Base-by-base conservation (phyloP, 2,113 vertebrate genomes). In the Eulacestoma nigropectus region DNA sequence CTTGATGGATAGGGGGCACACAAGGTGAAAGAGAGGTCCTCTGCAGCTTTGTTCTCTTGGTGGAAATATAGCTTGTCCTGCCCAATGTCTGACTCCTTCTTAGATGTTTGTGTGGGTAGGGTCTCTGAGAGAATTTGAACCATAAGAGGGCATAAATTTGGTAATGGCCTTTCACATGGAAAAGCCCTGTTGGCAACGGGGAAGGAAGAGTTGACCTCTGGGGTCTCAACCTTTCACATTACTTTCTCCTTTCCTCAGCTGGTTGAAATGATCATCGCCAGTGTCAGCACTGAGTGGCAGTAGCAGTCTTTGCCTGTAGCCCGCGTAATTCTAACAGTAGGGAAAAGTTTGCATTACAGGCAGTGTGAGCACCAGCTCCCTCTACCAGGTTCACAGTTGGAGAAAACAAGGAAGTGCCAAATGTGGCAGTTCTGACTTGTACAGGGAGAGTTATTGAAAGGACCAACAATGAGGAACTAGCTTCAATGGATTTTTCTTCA, bases 221-320 rank as follows among this genome's bases (percentile, higher is more conserved):
- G 16, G 18, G 15, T 76, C 59, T 29, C 33, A 72, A 0, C 16
- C 3, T 72, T 68, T 13, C 14, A 13, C 2, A 2, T 7, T 65
- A 21, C 20, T 73, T 60, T 33, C 4, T 29, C 13, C 23, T 68
- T 59, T 85, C 10, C 49, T 22, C 10, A 27, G 27, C 30, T 46
- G 23, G 18, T 33, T 50, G 21, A 55, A 52, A 20, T n/a, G 20
- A 29, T 74, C 60, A 60, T 8, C 0, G 0, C 21, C 7, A 42
- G 26, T 26, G 39, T 62, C 29, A 59, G 23, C 2, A 1, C 59
- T 44, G 27, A 68, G 35, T 35, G 55, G 52, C 60, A 68, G 39
- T 7, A 73, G 49, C 53, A 35, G 9, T 68, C 27, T 80, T 57
- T 64, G 33, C 17, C 80, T 87, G 42, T 70, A 59, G 44, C 30